phyloP scores from a whole-genome alignment of 2,797 vertebrate species.

The Neosilurus hyrtlii region DNA sequence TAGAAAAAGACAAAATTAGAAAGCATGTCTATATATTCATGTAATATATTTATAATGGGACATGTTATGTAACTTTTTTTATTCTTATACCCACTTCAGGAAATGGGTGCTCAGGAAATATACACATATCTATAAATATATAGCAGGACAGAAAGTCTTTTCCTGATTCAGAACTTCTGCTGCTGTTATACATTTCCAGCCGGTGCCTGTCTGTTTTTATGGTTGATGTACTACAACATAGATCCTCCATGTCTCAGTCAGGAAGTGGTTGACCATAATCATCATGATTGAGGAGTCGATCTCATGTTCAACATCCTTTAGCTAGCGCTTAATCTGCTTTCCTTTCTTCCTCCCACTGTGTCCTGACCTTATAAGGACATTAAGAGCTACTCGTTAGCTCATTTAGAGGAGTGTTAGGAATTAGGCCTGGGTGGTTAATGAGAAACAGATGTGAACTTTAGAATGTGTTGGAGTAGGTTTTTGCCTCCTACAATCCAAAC shows the following conservation, averaged over 20 bases:
- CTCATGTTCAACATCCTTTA: constrained; percentile 1
- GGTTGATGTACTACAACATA: constrained; percentile 9
- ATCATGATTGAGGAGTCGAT: constrained; percentile 15
- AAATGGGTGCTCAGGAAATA: too few species aligned
- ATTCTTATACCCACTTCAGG: not conserved
- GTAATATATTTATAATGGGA: not conserved
- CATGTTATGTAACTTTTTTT: not conserved
- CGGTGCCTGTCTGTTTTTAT: constrained; percentile 2
- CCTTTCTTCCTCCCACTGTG: constrained; percentile 23
- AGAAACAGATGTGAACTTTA: constrained; percentile 61
- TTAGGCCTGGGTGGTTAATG: constrained; percentile 39
- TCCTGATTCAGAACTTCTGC: not conserved
- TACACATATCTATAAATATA: too few species aligned
- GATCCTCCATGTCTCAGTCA: constrained; percentile 28
- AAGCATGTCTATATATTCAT: not conserved
- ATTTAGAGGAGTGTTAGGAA: constrained; percentile 42
- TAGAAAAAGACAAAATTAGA: not conserved
- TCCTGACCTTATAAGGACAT: constrained; percentile 28
- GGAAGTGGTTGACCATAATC: constrained; percentile 34
- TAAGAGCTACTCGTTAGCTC: constrained; percentile 47
- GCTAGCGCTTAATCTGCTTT: constrained; percentile 7
- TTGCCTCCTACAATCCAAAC: constrained; percentile 11
- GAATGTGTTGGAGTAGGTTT: constrained; percentile 11
- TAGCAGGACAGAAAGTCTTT: not conserved
- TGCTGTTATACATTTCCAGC: not conserved